Evolutionary conservation across 2,888 invertebrate genomes (phyloP).

Genomic region (Volucella bombylans): DNA sequence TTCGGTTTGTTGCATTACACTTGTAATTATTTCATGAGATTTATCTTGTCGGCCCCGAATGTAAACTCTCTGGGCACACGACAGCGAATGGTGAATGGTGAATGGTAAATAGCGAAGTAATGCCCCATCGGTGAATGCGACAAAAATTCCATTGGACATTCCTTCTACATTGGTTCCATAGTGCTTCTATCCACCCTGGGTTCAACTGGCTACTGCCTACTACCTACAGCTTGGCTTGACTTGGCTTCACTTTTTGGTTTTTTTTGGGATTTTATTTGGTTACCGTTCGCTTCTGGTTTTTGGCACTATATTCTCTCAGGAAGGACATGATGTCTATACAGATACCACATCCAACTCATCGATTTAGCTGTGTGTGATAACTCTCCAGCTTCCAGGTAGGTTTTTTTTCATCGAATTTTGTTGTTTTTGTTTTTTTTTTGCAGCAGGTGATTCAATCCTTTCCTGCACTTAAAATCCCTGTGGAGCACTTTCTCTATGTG

Average conservation of each 20-base stretch:
- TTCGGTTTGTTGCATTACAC: slow-evolving; percentile 77
- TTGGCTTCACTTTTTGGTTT: slow-evolving; percentile 19
- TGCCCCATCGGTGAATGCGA: slow-evolving; percentile 80
- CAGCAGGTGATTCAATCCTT: slow-evolving; percentile 69
- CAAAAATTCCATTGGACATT: slow-evolving; percentile 81
- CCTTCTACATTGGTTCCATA: slow-evolving; percentile 52
- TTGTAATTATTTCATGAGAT: slow-evolving; percentile 82
- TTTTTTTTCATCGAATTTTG: slow-evolving; percentile 33
- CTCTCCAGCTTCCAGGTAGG: slow-evolving; percentile 45
- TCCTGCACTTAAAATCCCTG: slow-evolving; percentile 51
- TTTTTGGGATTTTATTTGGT: slow-evolving; percentile 13
- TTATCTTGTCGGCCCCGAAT: slow-evolving; percentile 77
- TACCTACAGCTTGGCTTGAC: not conserved
- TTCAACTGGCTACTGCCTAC: not conserved
- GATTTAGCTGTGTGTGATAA: slow-evolving; percentile 65
- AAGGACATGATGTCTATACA: slow-evolving; percentile 51
- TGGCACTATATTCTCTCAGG: slow-evolving; percentile 47
- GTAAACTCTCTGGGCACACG: slow-evolving; percentile 57
- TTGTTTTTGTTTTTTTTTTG: slow-evolving; percentile 2
- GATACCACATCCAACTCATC: slow-evolving; percentile 44
- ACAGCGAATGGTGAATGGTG: not conserved
- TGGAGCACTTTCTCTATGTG: slow-evolving; percentile 39
- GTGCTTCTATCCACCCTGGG: not conserved
- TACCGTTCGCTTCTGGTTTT: slow-evolving; percentile 34
- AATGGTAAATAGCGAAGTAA: slow-evolving; percentile 32